These are phyloP conservation scores for Invenusta paracnida DNA, from an alignment of 2,888 invertebrate genomes.

Conservation along the genomic window DNA sequence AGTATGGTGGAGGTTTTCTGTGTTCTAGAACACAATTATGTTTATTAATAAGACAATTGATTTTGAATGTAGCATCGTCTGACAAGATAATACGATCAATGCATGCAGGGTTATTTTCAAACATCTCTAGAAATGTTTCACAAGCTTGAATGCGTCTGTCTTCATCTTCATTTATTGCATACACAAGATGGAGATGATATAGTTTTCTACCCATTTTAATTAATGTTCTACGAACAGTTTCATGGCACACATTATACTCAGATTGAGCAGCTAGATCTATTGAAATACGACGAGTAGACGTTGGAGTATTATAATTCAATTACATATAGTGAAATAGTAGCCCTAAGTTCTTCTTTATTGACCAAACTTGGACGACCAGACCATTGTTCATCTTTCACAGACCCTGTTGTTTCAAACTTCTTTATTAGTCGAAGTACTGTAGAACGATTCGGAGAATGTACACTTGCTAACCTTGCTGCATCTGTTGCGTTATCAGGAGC, in stretches of 20 bases:
- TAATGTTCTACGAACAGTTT: background rate
- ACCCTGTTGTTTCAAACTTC: no score
- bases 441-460: no score
- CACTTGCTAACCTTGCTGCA: no score
- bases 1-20: background rate
- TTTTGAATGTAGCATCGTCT: background rate
- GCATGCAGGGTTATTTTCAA: background rate
- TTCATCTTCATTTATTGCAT: background rate
- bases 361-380: no score
- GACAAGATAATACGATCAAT: background rate
- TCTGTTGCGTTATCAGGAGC: no score
- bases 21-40: background rate
- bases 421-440: no score
- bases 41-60: background rate
- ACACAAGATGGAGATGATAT: background rate
- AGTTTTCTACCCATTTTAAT: background rate
- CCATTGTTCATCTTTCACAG: no score
- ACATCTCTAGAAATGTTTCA: background rate
- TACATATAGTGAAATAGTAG: background rate
- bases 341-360: background rate
- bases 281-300: background rate
- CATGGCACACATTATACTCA: background rate
- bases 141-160: background rate
- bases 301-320: background rate
- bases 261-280: background rate